A percentile compares a stretch with the other conserved stretches of the same genome.
Conservation (phyloP, 1,140 invertebrate species). For the Adoxophyes honmai region DNA sequence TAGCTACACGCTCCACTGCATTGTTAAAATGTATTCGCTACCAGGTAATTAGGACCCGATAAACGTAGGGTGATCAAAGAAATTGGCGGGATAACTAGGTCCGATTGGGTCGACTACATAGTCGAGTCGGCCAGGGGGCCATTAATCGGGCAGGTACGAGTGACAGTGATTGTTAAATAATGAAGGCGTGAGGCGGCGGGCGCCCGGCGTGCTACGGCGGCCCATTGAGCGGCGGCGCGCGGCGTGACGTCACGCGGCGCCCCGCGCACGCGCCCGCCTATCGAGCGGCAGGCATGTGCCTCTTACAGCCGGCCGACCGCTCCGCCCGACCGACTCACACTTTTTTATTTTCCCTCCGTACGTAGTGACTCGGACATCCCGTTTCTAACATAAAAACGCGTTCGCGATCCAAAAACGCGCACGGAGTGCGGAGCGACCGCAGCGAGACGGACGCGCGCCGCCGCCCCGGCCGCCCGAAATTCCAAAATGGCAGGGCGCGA, state of each 20-base stretch:
- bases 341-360: conserved; percentile 70
- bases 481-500: conserved; percentile 62
- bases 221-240: conserved; percentile 58
- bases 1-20: not conserved
- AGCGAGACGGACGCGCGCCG: conserved; percentile 22
- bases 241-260: conserved; percentile 53
- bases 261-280: conserved; percentile 62
- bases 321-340: conserved; percentile 62
- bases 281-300: conserved; percentile 73
- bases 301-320: conserved; percentile 60
- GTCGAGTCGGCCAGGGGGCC: conserved; percentile 8
- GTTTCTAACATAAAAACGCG: conserved; percentile 41
- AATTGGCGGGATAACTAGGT: conserved; percentile 18
- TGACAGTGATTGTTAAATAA: conserved; percentile 36
- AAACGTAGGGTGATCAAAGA: conserved; percentile 14
- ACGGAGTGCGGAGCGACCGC: conserved; percentile 22
- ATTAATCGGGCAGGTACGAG: conserved; percentile 13
- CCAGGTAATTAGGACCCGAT: not conserved
- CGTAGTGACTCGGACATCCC: conserved; percentile 44
- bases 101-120: conserved; percentile 21
- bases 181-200: conserved; percentile 28
- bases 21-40: not conserved
- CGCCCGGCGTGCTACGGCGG: conserved; percentile 31
- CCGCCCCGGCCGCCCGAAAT: conserved; percentile 27
- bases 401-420: conserved; percentile 20